Percentiles rank a stretch among this genome's conserved stretches.
phyloP scores from a whole-genome alignment of 2,113 vertebrate genomes.

The Protomyctophum bolini region DNA sequence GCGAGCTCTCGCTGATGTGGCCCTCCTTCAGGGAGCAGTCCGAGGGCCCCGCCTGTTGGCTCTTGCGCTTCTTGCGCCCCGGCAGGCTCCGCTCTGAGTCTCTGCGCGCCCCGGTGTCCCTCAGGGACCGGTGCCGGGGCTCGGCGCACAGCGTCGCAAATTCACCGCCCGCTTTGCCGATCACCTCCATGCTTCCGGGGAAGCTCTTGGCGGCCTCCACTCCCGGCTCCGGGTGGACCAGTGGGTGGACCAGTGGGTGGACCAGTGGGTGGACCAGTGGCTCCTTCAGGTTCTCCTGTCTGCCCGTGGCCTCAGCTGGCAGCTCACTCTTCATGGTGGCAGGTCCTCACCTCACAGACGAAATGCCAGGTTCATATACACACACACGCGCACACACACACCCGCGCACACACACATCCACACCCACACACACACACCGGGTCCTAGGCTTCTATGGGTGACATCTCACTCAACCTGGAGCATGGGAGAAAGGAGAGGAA shows the following conservation, averaged over 20 bases:
- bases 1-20: slow-evolving; percentile 68
- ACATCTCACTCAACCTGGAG: slow-evolving; percentile 76
- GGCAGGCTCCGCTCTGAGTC: slow-evolving; percentile 87
- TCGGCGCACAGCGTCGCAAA: slow-evolving; percentile 88
- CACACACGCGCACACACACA: slow-evolving; percentile 67
- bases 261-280: slow-evolving; percentile 91
- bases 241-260: slow-evolving; percentile 90
- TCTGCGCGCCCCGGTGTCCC: slow-evolving; percentile 83
- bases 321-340: slow-evolving; percentile 99
- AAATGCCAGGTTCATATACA: slow-evolving; percentile 47
- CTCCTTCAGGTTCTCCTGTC: slow-evolving; percentile 95
- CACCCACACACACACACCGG: slow-evolving; percentile 52
- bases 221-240: slow-evolving; percentile 90
- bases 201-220: slow-evolving; percentile 89
- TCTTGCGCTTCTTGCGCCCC: slow-evolving; percentile 94
- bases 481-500: slow-evolving; percentile 37
- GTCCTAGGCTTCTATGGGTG: slow-evolving; percentile 81
- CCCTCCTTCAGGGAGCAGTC: slow-evolving; percentile 88
- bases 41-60: slow-evolving; percentile 96
- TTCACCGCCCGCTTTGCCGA: slow-evolving; percentile 93
- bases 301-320: slow-evolving; percentile 89
- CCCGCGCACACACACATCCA: too few relatives aligned
- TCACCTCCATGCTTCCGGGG: slow-evolving; percentile 90
- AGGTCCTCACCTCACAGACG: slow-evolving; percentile 62
- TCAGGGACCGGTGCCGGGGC: slow-evolving; percentile 72